Percentiles rank a stretch among this genome's conserved stretches.
phyloP scores from a whole-genome alignment of 2,888 invertebrate species.

The Mayetiola destructor region DNA sequence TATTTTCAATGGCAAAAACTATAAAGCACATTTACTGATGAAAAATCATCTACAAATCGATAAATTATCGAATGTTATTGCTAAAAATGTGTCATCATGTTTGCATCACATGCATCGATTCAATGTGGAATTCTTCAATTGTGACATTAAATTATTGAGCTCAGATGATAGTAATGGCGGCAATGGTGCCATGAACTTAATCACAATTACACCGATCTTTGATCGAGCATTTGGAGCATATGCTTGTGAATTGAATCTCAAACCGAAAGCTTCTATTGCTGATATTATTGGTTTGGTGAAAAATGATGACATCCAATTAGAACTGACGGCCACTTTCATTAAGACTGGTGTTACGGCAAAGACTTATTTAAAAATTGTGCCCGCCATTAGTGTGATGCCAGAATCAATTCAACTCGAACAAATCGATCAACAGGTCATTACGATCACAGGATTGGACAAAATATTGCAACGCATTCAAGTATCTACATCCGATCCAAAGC shows the following conservation, averaged over 20 bases:
- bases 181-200: slow-evolving; percentile 27
- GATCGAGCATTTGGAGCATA: slow-evolving; percentile 28
- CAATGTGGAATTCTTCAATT: slow-evolving; percentile 28
- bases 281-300: slow-evolving; percentile 29
- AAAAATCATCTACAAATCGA: slow-evolving; percentile 35
- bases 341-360: slow-evolving; percentile 29
- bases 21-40: slow-evolving; percentile 30
- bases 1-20: slow-evolving; percentile 32
- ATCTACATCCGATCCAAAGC: slow-evolving; percentile 30
- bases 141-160: slow-evolving; percentile 24
- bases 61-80: slow-evolving; percentile 33
- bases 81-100: slow-evolving; percentile 31
- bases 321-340: slow-evolving; percentile 31
- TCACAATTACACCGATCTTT: slow-evolving; percentile 28
- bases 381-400: slow-evolving; percentile 30
- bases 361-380: slow-evolving; percentile 31
- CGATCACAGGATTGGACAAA: slow-evolving; percentile 40
- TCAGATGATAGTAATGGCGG: slow-evolving; percentile 22
- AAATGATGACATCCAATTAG: slow-evolving; percentile 29
- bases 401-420: slow-evolving; percentile 26
- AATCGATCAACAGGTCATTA: slow-evolving; percentile 30
- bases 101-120: slow-evolving; percentile 25
- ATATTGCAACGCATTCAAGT: slow-evolving; percentile 41
- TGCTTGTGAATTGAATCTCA: slow-evolving; percentile 27
- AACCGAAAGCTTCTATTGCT: slow-evolving; percentile 26